Evolutionary conservation across 2,797 vertebrate genomes (phyloP).

Genomic region (Bradypodion pumilum): DNA sequence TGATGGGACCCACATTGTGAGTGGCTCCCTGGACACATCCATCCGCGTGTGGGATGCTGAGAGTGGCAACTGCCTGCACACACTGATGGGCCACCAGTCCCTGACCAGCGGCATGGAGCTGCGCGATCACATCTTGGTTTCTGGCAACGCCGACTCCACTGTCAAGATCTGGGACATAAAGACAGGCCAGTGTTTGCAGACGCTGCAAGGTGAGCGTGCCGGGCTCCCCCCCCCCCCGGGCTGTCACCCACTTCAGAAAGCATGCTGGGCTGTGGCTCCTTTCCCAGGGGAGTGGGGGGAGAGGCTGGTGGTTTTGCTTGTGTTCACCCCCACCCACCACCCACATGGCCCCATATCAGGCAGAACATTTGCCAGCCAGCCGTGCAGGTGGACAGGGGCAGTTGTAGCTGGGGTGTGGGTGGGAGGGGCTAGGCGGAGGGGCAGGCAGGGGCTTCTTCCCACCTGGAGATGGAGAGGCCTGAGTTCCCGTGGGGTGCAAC

Average conservation of each 20-base stretch:
- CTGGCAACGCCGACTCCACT: conserved; percentile 66
- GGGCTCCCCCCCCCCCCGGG: too few relatives aligned
- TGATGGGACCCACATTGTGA: conserved; percentile 68
- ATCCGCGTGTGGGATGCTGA: conserved; percentile 72
- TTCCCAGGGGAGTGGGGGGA: neutral
- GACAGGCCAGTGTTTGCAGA: conserved; percentile 72
- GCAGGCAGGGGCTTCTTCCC: neutral
- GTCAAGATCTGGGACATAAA: conserved; percentile 77
- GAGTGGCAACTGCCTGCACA: conserved; percentile 71
- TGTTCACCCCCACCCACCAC: too few relatives aligned
- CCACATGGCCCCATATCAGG: too few relatives aligned
- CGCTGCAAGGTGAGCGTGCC: conserved; percentile 66
- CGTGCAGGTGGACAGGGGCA: too few relatives aligned
- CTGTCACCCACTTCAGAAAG: too few relatives aligned
- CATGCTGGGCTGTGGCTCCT: too few relatives aligned
- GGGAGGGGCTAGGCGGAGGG: neutral
- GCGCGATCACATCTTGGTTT: conserved; percentile 68
- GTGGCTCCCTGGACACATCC: conserved; percentile 67
- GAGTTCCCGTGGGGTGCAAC: too few relatives aligned
- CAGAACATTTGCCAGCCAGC: too few relatives aligned
- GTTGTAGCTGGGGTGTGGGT: too few relatives aligned
- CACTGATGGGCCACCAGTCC: conserved; percentile 69
- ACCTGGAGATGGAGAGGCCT: too few relatives aligned
- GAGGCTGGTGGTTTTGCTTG: neutral
- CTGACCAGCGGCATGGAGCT: conserved; percentile 72